Evolutionary conservation across 92 coral and sea anemone genomes (phyloP).

Genomic region (Pocillopora grandis): DNA sequence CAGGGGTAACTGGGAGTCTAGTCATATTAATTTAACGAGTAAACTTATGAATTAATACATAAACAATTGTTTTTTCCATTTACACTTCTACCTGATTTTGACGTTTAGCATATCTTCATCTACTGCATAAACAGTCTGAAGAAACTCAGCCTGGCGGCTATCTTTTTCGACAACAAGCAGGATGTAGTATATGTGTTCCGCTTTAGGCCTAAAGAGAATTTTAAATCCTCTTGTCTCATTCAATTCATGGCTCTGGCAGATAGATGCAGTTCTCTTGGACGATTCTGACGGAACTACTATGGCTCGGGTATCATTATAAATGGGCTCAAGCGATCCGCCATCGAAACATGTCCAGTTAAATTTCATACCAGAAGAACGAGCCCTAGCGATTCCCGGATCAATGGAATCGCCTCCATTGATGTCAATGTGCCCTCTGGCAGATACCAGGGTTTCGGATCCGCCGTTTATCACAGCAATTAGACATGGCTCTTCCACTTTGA

Average conservation of each 20-base stretch:
- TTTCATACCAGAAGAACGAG: background rate
- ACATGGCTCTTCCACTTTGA: constrained; percentile 4
- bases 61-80: too few relatives aligned
- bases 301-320: background rate
- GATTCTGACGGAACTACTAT: background rate
- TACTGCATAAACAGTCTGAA: constrained; percentile 3
- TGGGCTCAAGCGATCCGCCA: background rate
- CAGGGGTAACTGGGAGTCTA: too few relatives aligned
- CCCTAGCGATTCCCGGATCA: background rate
- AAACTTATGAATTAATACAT: too few relatives aligned
- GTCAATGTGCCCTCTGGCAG: background rate
- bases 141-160: background rate
- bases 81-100: constrained; percentile 6
- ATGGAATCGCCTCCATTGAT: background rate
- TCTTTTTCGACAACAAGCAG: constrained; percentile 3
- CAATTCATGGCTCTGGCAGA: background rate
- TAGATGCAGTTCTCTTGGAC: background rate
- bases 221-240: background rate
- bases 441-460: background rate
- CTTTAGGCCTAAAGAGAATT: background rate
- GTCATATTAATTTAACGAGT: too few relatives aligned
- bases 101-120: constrained; percentile 3
- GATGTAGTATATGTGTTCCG: constrained; percentile 9
- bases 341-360: constrained; percentile 13
- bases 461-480: background rate